Base-by-base conservation (phyloP, 1,140 invertebrate species). In the Heterodera carotae region DNA sequence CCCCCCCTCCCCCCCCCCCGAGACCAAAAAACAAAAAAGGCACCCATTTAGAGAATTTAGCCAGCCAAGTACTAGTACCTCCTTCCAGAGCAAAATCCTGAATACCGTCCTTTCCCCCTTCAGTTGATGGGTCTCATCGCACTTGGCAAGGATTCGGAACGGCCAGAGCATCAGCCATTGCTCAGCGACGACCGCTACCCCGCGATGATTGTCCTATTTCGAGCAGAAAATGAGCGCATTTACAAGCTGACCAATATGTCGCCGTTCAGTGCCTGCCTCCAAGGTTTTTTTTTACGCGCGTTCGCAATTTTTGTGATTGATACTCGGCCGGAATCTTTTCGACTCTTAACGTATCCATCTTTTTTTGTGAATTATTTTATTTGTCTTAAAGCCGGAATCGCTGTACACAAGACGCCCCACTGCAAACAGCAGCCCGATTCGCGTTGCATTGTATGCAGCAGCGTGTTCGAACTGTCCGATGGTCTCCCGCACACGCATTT, bases 401-500 rank as follows among this genome's bases (percentile, higher is more conserved):
- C 83, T 34, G 82, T 79, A 4, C 76, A 82, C 29, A 83, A 83
- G 72, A 83, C 82, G 7, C 80, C 83, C n/a, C 56, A 82, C 27
- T 83, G 82, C 67, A 66, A 36, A 22, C 56, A 84, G n/a, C 68
- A 82, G 48, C 31, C 70, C 33, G 71, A 74, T 15, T 85, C 83
- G 25, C 29, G 93, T 84, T 99, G 96, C 89, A 96, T 96, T 1
- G 94, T 98, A 39, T 98, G 96, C 89, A 91, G 92, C 78, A 92
- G 93, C 82, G 90, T 98, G 36, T 95, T 95, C 88, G 90, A 92
- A 78, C 91, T 98, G 75, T 95, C 96, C 18, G 91, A 91, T 70
- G 90, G 91, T 73, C 90, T 98, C 83, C 96, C 97, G 59, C 96
- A 93, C 89, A 94, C 96, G 64, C 96, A 98, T 90, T 96, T 94